Conservation (phyloP, 2,113 vertebrate genomes). For the Macroglossus sobrinus region DNA sequence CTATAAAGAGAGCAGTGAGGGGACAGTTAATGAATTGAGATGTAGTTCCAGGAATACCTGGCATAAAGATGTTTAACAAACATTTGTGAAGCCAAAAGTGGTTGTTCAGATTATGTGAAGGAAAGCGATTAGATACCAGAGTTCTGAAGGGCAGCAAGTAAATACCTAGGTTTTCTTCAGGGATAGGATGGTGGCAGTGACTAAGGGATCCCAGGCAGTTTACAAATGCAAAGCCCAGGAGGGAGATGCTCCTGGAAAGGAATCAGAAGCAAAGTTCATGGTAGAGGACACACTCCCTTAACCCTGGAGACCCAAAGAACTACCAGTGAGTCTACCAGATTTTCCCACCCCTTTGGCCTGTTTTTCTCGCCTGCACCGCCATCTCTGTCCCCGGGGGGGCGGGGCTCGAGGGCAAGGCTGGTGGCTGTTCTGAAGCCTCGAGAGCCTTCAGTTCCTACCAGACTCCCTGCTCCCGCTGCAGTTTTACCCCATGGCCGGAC, state of each 20-base stretch:
- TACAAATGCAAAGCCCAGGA: neutral
- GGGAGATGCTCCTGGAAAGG: neutral
- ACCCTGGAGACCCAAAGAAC: neutral
- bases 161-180: neutral
- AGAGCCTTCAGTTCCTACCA: slow-evolving; percentile 55
- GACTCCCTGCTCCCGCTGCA: neutral
- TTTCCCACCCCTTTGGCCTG: neutral
- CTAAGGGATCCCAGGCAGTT: neutral
- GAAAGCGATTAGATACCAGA: neutral
- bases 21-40: neutral
- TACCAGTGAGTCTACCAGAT: neutral
- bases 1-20: neutral
- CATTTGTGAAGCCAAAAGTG: neutral
- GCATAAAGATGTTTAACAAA: neutral
- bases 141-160: neutral
- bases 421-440: slow-evolving; percentile 23
- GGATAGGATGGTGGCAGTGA: neutral
- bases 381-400: slow-evolving; percentile 10
- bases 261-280: neutral
- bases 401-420: slow-evolving; percentile 19
- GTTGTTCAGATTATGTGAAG: neutral
- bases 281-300: neutral
- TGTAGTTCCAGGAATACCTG: neutral
- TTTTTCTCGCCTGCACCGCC: neutral
- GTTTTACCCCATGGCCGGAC: neutral